phyloP scores from a whole-genome alignment of 2,113 vertebrate genomes.

The Clupea harengus region DNA sequence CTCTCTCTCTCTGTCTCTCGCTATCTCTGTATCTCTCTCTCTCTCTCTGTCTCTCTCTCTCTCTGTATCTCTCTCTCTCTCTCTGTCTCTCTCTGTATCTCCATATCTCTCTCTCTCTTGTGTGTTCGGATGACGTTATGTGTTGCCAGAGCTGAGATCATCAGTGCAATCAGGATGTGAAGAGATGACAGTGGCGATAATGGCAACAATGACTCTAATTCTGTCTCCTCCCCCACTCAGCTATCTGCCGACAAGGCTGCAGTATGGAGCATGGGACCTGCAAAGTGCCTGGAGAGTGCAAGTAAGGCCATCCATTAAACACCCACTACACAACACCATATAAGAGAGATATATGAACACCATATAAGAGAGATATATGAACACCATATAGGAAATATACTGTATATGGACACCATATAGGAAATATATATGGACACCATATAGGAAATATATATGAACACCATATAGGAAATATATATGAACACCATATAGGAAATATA shows the following conservation, averaged over 20 bases:
- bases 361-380: too few species aligned
- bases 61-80: too few species aligned
- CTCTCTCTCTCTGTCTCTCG: not conserved
- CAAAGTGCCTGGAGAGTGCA: slow-evolving; percentile 87
- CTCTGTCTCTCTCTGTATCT: not conserved
- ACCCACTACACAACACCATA: not conserved
- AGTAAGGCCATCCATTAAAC: slow-evolving; percentile 65
- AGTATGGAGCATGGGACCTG: slow-evolving; percentile 83
- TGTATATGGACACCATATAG: too few species aligned
- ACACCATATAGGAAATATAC: too few species aligned
- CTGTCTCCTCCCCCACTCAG: slow-evolving; percentile 52
- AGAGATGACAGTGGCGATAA: not conserved
- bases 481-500: too few species aligned
- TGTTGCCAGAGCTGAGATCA: slow-evolving; percentile 3
- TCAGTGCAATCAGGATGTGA: not conserved
- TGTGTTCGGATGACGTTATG: not conserved
- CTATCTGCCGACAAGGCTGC: slow-evolving; percentile 90
- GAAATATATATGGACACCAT: too few species aligned
- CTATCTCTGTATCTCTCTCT: slow-evolving; percentile 18
- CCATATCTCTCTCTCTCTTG: not conserved
- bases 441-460: too few species aligned
- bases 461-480: too few species aligned
- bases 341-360: too few species aligned
- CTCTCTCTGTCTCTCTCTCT: too few species aligned
- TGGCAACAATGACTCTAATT: not conserved